phyloP scores from a whole-genome alignment of 2,888 invertebrate species.

The Drosophila mulleri region DNA sequence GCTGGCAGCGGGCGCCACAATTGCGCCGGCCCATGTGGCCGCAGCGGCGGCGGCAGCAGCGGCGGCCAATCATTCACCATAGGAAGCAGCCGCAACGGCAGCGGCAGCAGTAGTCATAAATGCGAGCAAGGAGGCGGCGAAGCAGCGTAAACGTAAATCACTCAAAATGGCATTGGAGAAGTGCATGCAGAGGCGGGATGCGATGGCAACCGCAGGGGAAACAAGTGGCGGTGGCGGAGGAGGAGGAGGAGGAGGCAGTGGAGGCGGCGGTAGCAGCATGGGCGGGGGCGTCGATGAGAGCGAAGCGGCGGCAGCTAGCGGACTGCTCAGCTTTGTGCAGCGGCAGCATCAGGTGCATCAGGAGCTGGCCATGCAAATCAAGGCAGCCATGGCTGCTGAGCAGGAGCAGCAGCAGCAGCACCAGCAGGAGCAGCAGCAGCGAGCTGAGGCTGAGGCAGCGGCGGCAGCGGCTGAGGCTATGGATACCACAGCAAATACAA shows the following conservation, averaged over 20 bases:
- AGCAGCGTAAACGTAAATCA: constrained; percentile 84
- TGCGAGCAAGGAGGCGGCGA: constrained; percentile 82
- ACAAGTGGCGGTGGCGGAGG: constrained; percentile 20
- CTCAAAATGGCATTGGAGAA: constrained; percentile 83
- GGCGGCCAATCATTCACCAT: constrained; percentile 85
- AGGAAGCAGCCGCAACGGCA: constrained; percentile 85
- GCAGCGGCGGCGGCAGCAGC: constrained; percentile 82
- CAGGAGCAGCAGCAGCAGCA: constrained; percentile 61
- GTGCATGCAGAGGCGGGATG: constrained; percentile 83
- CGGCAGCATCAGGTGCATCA: constrained; percentile 47
- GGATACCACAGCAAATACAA: constrained; percentile 66
- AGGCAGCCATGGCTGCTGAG: constrained; percentile 73
- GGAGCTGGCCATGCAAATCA: constrained; percentile 68
- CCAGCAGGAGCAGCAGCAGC: constrained; percentile 50
- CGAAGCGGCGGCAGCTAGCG: constrained; percentile 30
- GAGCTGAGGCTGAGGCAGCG: constrained; percentile 42
- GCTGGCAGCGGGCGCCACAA: constrained; percentile 79
- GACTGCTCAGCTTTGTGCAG: constrained; percentile 52
- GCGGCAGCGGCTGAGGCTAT: constrained; percentile 64
- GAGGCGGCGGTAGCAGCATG: constrained; percentile 2
- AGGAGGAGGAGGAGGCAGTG: constrained; percentile 3
- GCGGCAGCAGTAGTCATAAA: constrained; percentile 84
- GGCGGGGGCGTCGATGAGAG: constrained; percentile 1
- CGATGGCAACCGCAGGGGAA: constrained; percentile 66
- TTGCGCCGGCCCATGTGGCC: constrained; percentile 81